These are phyloP conservation scores for Allolobophora icterica DNA, from an alignment of 2,888 invertebrate species.

Conservation along the genomic window DNA sequence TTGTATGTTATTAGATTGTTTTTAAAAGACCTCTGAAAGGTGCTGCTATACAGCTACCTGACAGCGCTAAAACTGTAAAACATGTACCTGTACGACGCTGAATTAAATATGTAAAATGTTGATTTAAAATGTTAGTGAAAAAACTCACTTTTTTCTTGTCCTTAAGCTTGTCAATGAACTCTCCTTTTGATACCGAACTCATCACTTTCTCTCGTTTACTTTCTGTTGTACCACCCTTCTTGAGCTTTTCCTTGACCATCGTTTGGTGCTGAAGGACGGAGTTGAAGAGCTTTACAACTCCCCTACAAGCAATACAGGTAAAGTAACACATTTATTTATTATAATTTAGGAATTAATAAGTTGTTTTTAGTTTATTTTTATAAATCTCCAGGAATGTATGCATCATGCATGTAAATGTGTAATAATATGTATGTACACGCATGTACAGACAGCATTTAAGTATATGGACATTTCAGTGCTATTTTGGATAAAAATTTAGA, in stretches of 20 bases:
- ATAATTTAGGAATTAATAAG: too few species aligned
- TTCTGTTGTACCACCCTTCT: slow-evolving; percentile 55
- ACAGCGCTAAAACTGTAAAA: neutral
- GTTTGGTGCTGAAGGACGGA: slow-evolving; percentile 86
- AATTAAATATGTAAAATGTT: neutral
- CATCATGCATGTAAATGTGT: too few species aligned
- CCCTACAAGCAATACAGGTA: slow-evolving; percentile 69
- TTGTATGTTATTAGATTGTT: neutral
- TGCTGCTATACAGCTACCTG: neutral
- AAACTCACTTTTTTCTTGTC: neutral
- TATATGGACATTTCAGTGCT: too few species aligned
- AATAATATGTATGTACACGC: too few species aligned
- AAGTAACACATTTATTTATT: neutral
- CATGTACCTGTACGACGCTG: neutral
- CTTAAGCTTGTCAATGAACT: slow-evolving; percentile 2
- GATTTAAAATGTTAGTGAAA: neutral
- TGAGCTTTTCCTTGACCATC: slow-evolving; percentile 75
- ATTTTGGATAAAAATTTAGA: too few species aligned
- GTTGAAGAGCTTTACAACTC: slow-evolving; percentile 90
- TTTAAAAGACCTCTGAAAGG: neutral
- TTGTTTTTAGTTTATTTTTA: too few species aligned
- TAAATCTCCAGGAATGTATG: too few species aligned
- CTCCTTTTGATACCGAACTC: neutral
- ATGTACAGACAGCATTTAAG: too few species aligned
- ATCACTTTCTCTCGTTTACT: slow-evolving; percentile 1